Base-by-base conservation (phyloP, 37 sponge, comb jelly and placozoan genomes). In the Hexactinellida sp. region DNA sequence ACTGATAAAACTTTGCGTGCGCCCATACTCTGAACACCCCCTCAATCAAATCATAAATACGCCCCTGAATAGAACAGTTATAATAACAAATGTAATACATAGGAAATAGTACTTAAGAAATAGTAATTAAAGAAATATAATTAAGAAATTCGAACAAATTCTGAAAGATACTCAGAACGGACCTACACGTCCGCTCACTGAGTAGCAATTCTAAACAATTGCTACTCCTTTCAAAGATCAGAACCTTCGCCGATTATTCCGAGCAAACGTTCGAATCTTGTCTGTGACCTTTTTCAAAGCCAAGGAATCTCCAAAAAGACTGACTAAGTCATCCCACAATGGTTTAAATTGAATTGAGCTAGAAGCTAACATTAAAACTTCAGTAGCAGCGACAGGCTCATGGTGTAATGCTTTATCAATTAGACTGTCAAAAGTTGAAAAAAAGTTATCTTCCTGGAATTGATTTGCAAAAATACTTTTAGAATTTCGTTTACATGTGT, bases 221-320 rank as follows among this genome's bases (percentile, higher is more conserved):
- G n/a, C n/a, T n/a, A n/a, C n/a, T n/a, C n/a, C n/a, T n/a, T n/a
- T n/a, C n/a, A n/a, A n/a, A n/a, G n/a, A n/a, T n/a, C n/a, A n/a
- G n/a, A n/a, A n/a, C n/a, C n/a, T n/a, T n/a, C n/a, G n/a, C n/a
- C 39, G 39, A 37, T 38, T 9, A 38, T 83, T 37, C 19, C 76
- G 76, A 25, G 28, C 76, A 63, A 83, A 83, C 37, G 39, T 83
- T 51, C 85, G 39, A 36, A 38, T 39, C 51, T 85, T 85, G 36
- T 52, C 85, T 85, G 38, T 37, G 3, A 83, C 39, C 19, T 83
- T 38, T 21, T 83, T 38, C 38, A 38, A 19, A 1, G 38, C 84
- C n/a, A 21, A 83, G 7, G 19, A 28, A 3, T 38, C 13, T 5
- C 39, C 84, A 83, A 83, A 10, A 16, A 24, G 37, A 9, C 19